These are phyloP conservation scores for Octodonta nipae DNA, from an alignment of 2,888 invertebrate species.

Conservation along the genomic window DNA sequence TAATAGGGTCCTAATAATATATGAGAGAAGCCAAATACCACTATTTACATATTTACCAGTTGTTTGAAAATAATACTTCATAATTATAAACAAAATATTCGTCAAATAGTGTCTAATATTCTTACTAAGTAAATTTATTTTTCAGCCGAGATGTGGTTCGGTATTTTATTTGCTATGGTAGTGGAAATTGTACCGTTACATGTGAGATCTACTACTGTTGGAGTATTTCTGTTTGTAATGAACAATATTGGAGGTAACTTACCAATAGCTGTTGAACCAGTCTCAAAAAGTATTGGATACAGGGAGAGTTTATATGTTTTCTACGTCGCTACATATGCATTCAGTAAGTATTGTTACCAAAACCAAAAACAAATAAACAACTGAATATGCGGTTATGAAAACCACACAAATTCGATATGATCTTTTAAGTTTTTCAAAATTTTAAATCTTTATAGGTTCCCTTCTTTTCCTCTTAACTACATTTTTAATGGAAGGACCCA, in stretches of 20 bases:
- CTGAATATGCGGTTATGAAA: too few species aligned
- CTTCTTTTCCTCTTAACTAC: conserved; percentile 68
- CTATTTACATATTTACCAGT: too few species aligned
- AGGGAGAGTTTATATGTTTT: conserved; percentile 74
- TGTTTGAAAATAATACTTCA: too few species aligned
- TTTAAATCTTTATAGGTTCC: conserved; percentile 49
- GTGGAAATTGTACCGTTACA: conserved; percentile 77
- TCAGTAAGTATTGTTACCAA: too few species aligned
- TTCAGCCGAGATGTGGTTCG: conserved; percentile 89
- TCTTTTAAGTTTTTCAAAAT: too few species aligned
- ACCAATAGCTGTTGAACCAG: conserved; percentile 76
- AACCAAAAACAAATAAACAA: too few species aligned
- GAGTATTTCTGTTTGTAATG: conserved; percentile 81
- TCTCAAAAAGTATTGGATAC: conserved; percentile 68
- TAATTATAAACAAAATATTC: too few species aligned
- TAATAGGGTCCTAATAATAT: too few species aligned
- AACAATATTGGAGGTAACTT: conserved; percentile 84
- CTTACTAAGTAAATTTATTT: conserved; percentile 13
- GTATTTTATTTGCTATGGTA: conserved; percentile 78
- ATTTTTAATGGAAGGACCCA: conserved; percentile 64
- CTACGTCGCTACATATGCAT: conserved; percentile 75
- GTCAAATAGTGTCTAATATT: background rate
- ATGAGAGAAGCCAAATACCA: too few species aligned
- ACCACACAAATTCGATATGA: too few species aligned
- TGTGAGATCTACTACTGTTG: conserved; percentile 72